These are phyloP conservation scores for Seriola dumerili DNA, from an alignment of 2,113 vertebrate genomes.

Conservation along the genomic window DNA sequence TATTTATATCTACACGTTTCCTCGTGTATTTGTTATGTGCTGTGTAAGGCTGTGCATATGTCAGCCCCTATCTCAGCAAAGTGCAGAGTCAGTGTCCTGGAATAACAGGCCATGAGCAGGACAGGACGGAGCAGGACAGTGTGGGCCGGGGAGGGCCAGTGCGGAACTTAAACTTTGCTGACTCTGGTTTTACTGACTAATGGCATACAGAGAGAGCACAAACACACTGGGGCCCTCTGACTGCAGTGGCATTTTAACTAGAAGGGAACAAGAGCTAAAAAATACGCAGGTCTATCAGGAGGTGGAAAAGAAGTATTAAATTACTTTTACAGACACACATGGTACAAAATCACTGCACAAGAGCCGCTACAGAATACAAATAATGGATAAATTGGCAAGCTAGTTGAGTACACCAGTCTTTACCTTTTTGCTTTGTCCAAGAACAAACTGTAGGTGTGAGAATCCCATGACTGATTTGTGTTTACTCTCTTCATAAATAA, in stretches of 20 bases:
- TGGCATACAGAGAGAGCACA: conserved; percentile 54
- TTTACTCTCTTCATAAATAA: conserved; percentile 72
- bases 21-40: not conserved
- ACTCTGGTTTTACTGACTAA: conserved; percentile 70
- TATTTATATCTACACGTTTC: not conserved
- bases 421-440: conserved; percentile 9
- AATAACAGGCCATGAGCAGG: conserved; percentile 61
- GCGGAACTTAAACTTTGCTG: conserved; percentile 77
- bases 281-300: conserved; percentile 9
- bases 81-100: conserved; percentile 78
- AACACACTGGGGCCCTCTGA: conserved; percentile 33
- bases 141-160: conserved; percentile 49
- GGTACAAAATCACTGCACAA: conserved; percentile 2
- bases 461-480: conserved; percentile 60
- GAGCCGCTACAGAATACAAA: not conserved
- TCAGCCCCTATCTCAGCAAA: conserved; percentile 51
- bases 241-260: conserved; percentile 25
- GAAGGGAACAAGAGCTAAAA: conserved; percentile 12
- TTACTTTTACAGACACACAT: not conserved
- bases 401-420: not conserved
- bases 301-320: not conserved
- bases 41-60: conserved; percentile 12
- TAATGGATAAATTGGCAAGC: not conserved
- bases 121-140: conserved; percentile 55
- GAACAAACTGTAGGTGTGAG: conserved; percentile 38